Evolutionary conservation across 2,797 vertebrate genomes (phyloP).

Genomic region (Adrianichthys oophorus): DNA sequence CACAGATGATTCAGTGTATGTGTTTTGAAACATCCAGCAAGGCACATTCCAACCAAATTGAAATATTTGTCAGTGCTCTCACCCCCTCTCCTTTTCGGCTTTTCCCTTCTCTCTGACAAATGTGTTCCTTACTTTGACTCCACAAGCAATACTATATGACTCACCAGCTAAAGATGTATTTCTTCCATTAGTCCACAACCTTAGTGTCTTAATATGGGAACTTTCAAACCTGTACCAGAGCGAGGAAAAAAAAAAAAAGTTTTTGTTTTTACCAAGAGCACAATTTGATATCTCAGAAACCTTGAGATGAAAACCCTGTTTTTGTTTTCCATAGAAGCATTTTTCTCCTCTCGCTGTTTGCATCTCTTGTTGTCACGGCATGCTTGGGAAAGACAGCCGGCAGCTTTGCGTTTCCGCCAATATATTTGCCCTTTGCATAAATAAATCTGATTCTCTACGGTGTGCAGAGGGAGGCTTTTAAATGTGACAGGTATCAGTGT

Average conservation of each 20-base stretch:
- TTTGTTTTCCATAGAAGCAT: slow-evolving; percentile 20
- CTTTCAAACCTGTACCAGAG: slow-evolving; percentile 28
- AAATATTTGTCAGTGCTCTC: slow-evolving; percentile 54
- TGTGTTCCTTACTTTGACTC: slow-evolving; percentile 38
- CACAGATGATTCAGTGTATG: slow-evolving; percentile 50
- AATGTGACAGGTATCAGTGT: slow-evolving; percentile 65
- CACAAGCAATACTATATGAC: slow-evolving; percentile 47
- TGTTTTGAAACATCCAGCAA: slow-evolving; percentile 26
- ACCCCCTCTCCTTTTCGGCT: slow-evolving; percentile 13
- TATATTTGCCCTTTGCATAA: slow-evolving; percentile 57
- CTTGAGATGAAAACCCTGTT: slow-evolving; percentile 21
- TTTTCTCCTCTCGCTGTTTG: slow-evolving; percentile 6
- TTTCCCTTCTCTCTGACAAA: slow-evolving; percentile 44
- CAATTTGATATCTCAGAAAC: slow-evolving; percentile 21
- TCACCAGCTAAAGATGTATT: slow-evolving; percentile 58
- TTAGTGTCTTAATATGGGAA: slow-evolving; percentile 44
- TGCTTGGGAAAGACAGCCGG: slow-evolving; percentile 45
- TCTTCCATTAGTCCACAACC: slow-evolving; percentile 49
- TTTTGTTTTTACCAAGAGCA: neutral
- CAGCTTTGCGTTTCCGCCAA: slow-evolving; percentile 51
- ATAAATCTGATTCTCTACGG: slow-evolving; percentile 47
- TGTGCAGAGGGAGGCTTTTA: slow-evolving; percentile 34
- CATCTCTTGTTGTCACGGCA: slow-evolving; percentile 43
- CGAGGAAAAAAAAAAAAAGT: slow-evolving; percentile 6
- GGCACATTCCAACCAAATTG: slow-evolving; percentile 49